Evolutionary conservation across 2,888 invertebrate genomes (phyloP).

Genomic region (Tricholauxania praeusta): DNA sequence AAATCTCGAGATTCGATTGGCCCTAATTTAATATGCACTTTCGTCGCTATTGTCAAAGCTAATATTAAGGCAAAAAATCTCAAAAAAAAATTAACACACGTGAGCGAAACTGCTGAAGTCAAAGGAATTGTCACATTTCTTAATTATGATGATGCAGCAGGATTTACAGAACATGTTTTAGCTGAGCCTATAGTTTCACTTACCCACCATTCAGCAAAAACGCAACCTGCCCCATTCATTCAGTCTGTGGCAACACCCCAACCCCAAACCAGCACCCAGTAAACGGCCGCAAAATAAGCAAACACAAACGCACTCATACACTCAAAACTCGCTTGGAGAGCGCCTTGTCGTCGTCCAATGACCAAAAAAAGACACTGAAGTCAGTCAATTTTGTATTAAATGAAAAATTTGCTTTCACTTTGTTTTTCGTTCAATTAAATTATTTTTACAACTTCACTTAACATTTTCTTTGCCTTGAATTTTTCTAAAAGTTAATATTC

Average conservation of each 20-base stretch:
- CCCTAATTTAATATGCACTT: too few species aligned
- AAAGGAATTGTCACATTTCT: too few species aligned
- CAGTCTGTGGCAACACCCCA: neutral
- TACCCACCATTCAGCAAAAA: neutral
- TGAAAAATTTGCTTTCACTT: slow-evolving; percentile 37
- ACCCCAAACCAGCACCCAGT: slow-evolving; percentile 6
- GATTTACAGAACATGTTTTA: too few species aligned
- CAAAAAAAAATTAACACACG: too few species aligned
- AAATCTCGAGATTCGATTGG: too few species aligned
- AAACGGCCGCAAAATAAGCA: neutral
- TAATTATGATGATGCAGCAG: too few species aligned
- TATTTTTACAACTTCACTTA: slow-evolving; percentile 5
- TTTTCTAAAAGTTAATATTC: neutral
- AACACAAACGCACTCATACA: slow-evolving; percentile 23
- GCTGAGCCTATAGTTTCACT: neutral
- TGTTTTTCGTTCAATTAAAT: slow-evolving; percentile 22
- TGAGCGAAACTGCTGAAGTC: too few species aligned
- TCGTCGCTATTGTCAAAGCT: too few species aligned
- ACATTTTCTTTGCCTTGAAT: slow-evolving; percentile 1
- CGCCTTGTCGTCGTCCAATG: slow-evolving; percentile 20
- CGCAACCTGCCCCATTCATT: slow-evolving; percentile 15
- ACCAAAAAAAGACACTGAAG: slow-evolving; percentile 10
- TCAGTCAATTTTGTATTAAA: slow-evolving; percentile 28
- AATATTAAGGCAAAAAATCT: too few species aligned
- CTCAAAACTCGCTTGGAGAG: slow-evolving; percentile 20